These are phyloP conservation scores for Trididemnum clinides DNA, from an alignment of 23 tunicate species.

Conservation along the genomic window DNA sequence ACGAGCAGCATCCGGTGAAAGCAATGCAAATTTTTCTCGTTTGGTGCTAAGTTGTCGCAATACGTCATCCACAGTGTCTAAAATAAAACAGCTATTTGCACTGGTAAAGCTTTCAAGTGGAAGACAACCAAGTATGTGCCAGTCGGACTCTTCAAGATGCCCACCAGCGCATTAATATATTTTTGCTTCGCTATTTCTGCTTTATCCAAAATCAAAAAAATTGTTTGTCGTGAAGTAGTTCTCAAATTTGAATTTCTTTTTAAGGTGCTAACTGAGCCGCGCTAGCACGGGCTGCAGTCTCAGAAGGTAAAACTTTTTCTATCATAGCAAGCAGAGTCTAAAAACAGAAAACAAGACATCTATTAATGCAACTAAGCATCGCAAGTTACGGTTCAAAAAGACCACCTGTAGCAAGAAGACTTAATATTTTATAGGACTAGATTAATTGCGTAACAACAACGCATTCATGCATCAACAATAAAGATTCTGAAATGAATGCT, in stretches of 20 bases:
- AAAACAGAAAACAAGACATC: too few species aligned
- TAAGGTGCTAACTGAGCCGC: conserved; percentile 3
- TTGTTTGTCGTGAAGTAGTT: too few species aligned
- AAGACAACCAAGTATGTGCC: conserved; percentile 26
- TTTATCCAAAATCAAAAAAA: too few species aligned
- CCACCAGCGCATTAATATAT: conserved; percentile 23
- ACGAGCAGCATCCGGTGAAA: conserved; percentile 34
- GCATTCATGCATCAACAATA: too few species aligned
- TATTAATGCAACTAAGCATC: too few species aligned
- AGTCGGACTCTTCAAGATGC: conserved; percentile 28
- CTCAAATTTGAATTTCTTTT: conserved; percentile 21
- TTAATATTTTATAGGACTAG: too few species aligned
- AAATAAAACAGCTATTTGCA: conserved; percentile 20
- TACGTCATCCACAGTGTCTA: conserved; percentile 38
- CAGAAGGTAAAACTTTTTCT: conserved; percentile 45
- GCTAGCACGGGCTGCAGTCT: conserved; percentile 38
- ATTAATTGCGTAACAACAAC: too few species aligned
- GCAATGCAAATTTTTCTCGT: conserved; percentile 31
- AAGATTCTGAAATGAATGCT: too few species aligned
- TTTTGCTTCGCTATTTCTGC: too few species aligned
- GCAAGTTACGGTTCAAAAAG: too few species aligned
- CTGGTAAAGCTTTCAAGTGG: conserved; percentile 5
- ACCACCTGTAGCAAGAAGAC: too few species aligned
- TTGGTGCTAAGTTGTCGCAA: conserved; percentile 44
- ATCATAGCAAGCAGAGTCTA: conserved; percentile 19